These are phyloP conservation scores for Barbus barbus DNA, from an alignment of 2,113 vertebrate species.

Conservation along the genomic window DNA sequence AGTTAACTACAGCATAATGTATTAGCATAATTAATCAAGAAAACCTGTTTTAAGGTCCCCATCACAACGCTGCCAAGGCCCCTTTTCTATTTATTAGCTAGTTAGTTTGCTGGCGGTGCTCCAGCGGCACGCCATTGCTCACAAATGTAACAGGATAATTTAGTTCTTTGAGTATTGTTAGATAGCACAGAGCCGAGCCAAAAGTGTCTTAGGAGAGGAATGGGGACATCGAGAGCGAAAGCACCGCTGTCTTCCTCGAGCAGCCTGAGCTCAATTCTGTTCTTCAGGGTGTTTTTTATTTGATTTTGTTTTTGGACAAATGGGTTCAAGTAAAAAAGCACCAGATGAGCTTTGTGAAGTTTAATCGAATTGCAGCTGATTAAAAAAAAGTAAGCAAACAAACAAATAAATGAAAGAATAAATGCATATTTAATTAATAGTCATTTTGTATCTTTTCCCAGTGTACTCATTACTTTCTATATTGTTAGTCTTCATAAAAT, in stretches of 20 bases:
- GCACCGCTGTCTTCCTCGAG: background rate
- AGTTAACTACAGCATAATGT: constrained; percentile 54
- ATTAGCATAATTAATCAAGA: constrained; percentile 60
- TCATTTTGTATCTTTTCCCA: too few species aligned
- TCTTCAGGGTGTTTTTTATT: background rate
- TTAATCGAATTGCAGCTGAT: background rate
- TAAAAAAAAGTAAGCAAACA: too few species aligned
- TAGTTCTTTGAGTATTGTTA: constrained; percentile 22
- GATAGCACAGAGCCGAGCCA: constrained; percentile 17
- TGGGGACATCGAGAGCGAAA: background rate
- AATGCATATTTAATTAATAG: too few species aligned
- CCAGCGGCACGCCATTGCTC: constrained; percentile 31
- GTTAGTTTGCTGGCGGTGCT: constrained; percentile 38
- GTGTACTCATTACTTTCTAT: too few species aligned
- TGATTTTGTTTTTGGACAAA: background rate
- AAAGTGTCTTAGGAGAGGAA: constrained; percentile 8
- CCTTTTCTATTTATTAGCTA: constrained; percentile 36
- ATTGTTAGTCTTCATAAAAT: too few species aligned
- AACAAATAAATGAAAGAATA: too few species aligned
- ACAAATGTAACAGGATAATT: constrained; percentile 34
- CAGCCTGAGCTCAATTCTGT: background rate
- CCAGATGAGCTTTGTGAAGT: background rate
- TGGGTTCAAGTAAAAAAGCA: background rate
- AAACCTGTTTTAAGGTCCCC: constrained; percentile 42
- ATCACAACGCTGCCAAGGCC: constrained; percentile 40